Evolutionary conservation across 2,113 vertebrate species (phyloP).

Genomic region (Picathartes gymnocephalus): DNA sequence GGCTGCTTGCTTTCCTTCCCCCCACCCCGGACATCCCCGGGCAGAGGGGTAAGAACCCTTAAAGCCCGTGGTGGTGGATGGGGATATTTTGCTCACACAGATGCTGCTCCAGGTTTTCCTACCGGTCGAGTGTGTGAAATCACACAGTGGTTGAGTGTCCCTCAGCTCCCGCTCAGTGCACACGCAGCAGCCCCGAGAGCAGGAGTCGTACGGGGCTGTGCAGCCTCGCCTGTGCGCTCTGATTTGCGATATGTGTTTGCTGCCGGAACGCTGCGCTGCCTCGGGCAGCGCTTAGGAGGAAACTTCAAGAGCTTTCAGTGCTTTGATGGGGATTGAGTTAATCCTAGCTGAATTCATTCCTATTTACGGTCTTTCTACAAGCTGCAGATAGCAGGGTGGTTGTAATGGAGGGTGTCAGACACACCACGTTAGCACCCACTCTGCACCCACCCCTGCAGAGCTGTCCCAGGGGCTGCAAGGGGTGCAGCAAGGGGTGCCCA

Average conservation of each 20-base stretch:
- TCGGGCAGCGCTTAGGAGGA: neutral
- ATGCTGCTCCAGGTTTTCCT: neutral
- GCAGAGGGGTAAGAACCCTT: neutral
- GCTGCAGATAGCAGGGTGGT: neutral
- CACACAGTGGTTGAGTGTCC: neutral
- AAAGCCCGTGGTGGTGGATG: neutral
- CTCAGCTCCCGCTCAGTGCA: accelerated
- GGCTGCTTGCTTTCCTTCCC: neutral
- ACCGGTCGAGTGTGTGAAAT: accelerated
- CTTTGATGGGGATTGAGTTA: neutral
- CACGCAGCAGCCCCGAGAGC: neutral
- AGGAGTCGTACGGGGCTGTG: neutral
- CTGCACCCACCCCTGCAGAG: accelerated
- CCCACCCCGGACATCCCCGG: neutral
- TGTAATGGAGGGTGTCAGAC: neutral
- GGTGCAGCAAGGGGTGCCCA: neutral
- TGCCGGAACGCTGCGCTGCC: neutral
- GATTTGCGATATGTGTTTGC: neutral
- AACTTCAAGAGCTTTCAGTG: neutral
- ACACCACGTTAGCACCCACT: neutral
- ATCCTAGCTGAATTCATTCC: neutral
- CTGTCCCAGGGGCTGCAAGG: neutral
- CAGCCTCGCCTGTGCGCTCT: neutral
- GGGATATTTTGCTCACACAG: neutral
- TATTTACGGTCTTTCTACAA: neutral